Evolutionary conservation across 2,113 vertebrate genomes (phyloP).

Genomic region (Oncorhynchus clarkii): DNA sequence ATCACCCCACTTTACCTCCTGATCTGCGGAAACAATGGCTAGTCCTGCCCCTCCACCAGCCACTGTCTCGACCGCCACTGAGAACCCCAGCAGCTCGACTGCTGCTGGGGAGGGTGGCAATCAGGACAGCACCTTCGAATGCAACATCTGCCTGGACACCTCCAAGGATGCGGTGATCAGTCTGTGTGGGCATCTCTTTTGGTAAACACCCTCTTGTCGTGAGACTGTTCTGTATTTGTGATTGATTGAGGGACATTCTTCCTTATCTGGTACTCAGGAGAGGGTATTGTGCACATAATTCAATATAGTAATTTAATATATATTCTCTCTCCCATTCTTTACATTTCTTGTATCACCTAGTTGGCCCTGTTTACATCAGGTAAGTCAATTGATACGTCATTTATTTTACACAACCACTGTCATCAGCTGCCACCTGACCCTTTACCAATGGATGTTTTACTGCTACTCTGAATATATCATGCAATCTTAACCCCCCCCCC

Average conservation of each 20-base stretch:
- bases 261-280: not conserved
- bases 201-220: constrained; percentile 65
- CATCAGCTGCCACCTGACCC: not conserved
- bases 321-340: not conserved
- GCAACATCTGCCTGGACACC: constrained; percentile 97
- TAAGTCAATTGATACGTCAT: constrained; percentile 58
- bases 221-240: not conserved
- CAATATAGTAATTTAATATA: too few species aligned
- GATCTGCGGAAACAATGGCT: constrained; percentile 76
- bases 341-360: constrained; percentile 64
- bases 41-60: constrained; percentile 81
- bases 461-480: not conserved
- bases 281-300: too few species aligned
- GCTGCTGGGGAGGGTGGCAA: constrained; percentile 74
- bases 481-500: too few species aligned
- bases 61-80: constrained; percentile 76
- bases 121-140: constrained; percentile 97
- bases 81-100: constrained; percentile 77
- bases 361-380: constrained; percentile 98
- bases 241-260: not conserved
- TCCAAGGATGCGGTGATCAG: constrained; percentile 98
- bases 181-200: constrained; percentile 97
- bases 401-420: not conserved
- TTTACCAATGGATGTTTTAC: not conserved
- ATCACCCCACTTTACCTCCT: not conserved